Conservation (phyloP, 2,113 vertebrate genomes). For the Dicerorhinus sumatrensis region DNA sequence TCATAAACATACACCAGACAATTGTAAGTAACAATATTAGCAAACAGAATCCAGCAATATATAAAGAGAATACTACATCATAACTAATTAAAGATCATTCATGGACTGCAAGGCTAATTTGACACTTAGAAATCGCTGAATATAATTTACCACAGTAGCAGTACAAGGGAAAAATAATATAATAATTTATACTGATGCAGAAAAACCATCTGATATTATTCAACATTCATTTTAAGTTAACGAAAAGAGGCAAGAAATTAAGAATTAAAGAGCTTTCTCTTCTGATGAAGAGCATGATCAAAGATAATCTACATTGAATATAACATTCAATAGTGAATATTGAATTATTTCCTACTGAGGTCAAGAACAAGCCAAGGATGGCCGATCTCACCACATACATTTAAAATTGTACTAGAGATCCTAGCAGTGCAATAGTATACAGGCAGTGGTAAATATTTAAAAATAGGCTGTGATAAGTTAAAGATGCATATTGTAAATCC, state of each 20-base stretch:
- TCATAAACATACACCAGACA: too few species aligned
- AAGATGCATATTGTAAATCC: neutral
- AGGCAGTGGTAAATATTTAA: too few species aligned
- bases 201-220: neutral
- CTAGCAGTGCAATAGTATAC: too few species aligned
- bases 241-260: neutral
- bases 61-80: too few species aligned
- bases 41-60: too few species aligned
- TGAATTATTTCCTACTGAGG: neutral
- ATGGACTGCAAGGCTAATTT: neutral
- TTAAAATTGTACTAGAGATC: neutral
- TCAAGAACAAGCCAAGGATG: neutral
- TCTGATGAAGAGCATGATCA: neutral
- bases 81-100: neutral
- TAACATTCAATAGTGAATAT: neutral
- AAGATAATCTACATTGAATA: neutral
- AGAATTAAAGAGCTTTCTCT: neutral
- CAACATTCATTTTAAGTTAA: neutral
- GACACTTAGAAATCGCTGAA: neutral
- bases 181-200: neutral
- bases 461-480: too few species aligned
- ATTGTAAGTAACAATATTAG: too few species aligned
- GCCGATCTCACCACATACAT: neutral
- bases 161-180: neutral
- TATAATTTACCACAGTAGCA: neutral